phyloP scores from a whole-genome alignment of 2,888 invertebrate genomes.

The Ophion slaviceki region DNA sequence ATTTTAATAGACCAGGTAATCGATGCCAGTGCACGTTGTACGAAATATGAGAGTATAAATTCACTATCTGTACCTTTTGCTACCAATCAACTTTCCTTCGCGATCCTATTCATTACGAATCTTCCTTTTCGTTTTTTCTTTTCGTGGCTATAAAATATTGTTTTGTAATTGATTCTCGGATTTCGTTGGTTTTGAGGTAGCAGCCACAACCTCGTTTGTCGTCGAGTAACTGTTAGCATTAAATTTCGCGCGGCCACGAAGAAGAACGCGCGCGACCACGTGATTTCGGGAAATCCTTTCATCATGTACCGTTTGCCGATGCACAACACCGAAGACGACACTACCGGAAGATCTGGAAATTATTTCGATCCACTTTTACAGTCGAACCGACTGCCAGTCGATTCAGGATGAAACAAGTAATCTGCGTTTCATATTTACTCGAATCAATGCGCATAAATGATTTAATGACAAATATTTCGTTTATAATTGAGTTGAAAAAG shows the following conservation, averaged over 20 bases:
- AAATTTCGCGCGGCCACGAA: background rate
- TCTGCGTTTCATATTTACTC: background rate
- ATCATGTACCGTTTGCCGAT: background rate
- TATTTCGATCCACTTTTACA: background rate
- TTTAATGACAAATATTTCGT: constrained; percentile 10
- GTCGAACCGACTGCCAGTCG: background rate
- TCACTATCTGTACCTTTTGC: constrained; percentile 50
- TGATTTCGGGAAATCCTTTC: constrained; percentile 27
- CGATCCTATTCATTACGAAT: background rate
- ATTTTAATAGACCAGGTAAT: constrained; percentile 88
- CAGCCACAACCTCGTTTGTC: background rate
- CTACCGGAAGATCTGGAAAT: constrained; percentile 46
- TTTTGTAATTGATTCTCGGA: background rate
- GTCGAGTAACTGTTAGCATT: background rate
- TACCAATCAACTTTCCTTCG: background rate
- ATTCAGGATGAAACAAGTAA: constrained; percentile 34
- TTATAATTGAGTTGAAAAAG: constrained; percentile 30
- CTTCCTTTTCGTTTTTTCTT: background rate
- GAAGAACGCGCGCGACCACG: constrained; percentile 28
- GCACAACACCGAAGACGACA: constrained; percentile 40
- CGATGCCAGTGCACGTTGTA: constrained; percentile 84
- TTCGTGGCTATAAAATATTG: background rate
- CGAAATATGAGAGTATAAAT: background rate
- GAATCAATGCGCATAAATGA: background rate
- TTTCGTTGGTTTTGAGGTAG: background rate